Evolutionary conservation across 2,797 vertebrate genomes (phyloP).

Genomic region (Macropus fuliginosus): DNA sequence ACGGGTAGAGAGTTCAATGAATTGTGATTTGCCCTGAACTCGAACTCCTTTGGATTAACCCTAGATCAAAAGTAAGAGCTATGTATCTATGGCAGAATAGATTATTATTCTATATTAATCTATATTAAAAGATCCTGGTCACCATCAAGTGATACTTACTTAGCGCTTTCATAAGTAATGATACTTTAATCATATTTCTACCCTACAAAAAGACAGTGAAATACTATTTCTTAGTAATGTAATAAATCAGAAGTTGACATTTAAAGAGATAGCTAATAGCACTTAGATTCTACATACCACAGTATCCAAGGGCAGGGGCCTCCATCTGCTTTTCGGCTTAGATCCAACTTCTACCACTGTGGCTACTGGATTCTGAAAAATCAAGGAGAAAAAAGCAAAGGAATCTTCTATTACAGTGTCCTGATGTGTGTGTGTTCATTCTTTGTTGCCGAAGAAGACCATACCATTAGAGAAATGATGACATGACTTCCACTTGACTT

Average conservation of each 20-base stretch:
- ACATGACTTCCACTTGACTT: too few relatives aligned
- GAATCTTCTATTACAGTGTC: neutral
- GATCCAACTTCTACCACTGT: conserved; percentile 94
- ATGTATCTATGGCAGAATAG: neutral
- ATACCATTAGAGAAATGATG: too few relatives aligned
- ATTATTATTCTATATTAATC: neutral
- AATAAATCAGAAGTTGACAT: neutral
- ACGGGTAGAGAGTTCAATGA: neutral
- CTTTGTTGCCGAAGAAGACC: too few relatives aligned
- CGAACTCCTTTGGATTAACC: neutral
- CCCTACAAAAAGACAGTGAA: neutral
- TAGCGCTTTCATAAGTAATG: neutral
- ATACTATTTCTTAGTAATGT: neutral
- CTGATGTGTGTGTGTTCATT: neutral
- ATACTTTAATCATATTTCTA: neutral
- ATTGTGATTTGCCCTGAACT: neutral
- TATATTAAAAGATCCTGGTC: neutral
- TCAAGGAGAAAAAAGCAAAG: conserved; percentile 55
- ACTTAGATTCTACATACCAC: conserved; percentile 89
- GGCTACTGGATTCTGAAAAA: conserved; percentile 92
- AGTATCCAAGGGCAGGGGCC: conserved; percentile 96
- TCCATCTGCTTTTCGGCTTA: conserved; percentile 99
- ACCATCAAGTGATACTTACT: conserved; percentile 4
- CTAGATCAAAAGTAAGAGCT: conserved; percentile 18
- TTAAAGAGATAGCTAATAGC: neutral